Base-by-base conservation (phyloP, 1,140 invertebrate species). In the Brachionus rubens region DNA sequence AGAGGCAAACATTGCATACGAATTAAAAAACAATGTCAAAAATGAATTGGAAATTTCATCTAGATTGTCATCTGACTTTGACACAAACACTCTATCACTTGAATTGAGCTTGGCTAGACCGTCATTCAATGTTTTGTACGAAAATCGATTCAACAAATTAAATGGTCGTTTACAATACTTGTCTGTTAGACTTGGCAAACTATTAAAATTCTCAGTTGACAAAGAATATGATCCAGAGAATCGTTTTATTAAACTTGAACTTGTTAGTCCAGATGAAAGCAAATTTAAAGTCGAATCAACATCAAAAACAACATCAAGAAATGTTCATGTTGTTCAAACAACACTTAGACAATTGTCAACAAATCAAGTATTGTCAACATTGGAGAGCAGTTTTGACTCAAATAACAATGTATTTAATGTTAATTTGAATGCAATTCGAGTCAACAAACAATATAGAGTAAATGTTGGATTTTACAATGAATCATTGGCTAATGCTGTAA, bases 141-240 rank as follows among this genome's bases (percentile, higher is more conserved):
- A 72, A 72, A 72, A 72, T 48, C 40, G 40, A 48, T 72, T 72
- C 33, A 72, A 72, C 28, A 72, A 72, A 72, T 40, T 40, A 0
- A 72, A 72, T 40, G 68, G 68, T 40, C 19, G 68, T 30, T 28
- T 72, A 30, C 10, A 46, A 40, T 54, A 48, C 16, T 36, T 72
- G 33, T 48, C 46, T 24, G 19, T 72, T 50, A 30, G 68, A 48
- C 10, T 72, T 9, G 68, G 30, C 2, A 36, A 40, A 33, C 41
- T 72, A 28, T 10, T 72, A 7, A 48, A 72, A 33, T 72, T 72
- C 14, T 72, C 68, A 10, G 68, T 72, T 10, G 68, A 72, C 50
- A 72, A 72, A 72, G 68, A 72, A 72, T 48, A 40, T 41, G 68
- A 72, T 48, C 59, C 59, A 46, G 59, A 65, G 9, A 65, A 65